Evolutionary conservation across 2,797 vertebrate species (phyloP), one percentile per base, ranked within the genome.

Genomic region (Lithobates sylvaticus): DNA sequence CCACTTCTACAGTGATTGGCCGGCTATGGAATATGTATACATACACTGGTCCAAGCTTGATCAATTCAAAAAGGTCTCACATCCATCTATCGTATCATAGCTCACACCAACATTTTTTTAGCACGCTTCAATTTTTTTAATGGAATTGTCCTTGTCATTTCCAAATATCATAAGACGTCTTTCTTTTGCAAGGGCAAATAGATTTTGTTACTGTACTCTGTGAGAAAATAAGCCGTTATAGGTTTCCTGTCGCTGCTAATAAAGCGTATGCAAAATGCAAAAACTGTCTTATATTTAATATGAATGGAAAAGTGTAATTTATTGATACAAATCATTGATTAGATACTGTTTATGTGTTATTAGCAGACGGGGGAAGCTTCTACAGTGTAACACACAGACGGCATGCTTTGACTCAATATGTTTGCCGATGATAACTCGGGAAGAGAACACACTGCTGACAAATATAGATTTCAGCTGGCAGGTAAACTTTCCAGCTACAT

Each of bases 281-380:
- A 36, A 36, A 36, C 34, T 6, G 32, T 34, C 26, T 5, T 70
- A 18, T 71, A 23, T 21, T 23, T 71, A 71, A 39, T 71, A 36
- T 23, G 9, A 76, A 76, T 29, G 15, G 44, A 76, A 77, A 77
- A 36, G 16, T 32, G 29, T 29, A 27, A 74, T 74, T 47, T 74
- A 50, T 74, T 61, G 27, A 77, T 64, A 23, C 10, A 64, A 27
- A 58, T 61, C 50, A 61, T 34, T 64, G 29, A 47, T 77, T 61
- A 5, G 29, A 64, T 71, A 71, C 69, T 21, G 34, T 39, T 39
- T 71, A 32, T 47, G 54, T 50, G 74, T 76, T 76, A 76, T 58
- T 18, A 58, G 16, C 13, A 29, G 44, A 76, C n/a, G 5, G 44
- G 26, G 27, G 54, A 29, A 76, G 50, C 23, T 18, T 23, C 26